A percentile compares a stretch with the other conserved stretches of the same genome.
Evolutionary conservation across 2,797 vertebrate genomes (phyloP).

Genomic region (Geotrypetes seraphini): DNA sequence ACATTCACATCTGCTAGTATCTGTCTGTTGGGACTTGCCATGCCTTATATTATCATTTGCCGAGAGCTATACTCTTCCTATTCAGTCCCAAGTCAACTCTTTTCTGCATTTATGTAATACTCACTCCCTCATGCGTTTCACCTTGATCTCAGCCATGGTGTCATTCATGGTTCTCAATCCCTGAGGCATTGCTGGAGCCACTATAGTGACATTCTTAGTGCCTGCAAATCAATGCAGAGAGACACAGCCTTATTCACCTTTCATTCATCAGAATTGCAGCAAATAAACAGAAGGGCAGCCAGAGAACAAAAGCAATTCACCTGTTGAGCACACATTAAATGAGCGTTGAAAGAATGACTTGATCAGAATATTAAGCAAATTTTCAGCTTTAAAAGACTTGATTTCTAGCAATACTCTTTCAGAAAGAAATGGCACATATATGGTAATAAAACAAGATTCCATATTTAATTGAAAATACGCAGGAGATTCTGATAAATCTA

Average conservation of each 20-base stretch:
- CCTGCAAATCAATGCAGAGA: slow-evolving; percentile 53
- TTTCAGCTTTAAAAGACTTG: slow-evolving; percentile 10
- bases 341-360: slow-evolving; percentile 18
- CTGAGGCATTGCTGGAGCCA: slow-evolving; percentile 13
- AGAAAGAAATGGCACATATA: too few species aligned
- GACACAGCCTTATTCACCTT: slow-evolving; percentile 26
- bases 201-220: slow-evolving; percentile 21
- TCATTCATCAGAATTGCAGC: slow-evolving; percentile 1
- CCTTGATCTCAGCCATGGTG: slow-evolving; percentile 33
- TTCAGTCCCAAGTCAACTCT: too few species aligned
- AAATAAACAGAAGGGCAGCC: slow-evolving; percentile 24
- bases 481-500: too few species aligned
- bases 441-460: too few species aligned
- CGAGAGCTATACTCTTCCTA: too few species aligned
- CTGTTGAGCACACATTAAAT: slow-evolving; percentile 19
- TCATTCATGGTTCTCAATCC: slow-evolving; percentile 35
- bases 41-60: too few species aligned
- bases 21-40: too few species aligned
- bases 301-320: slow-evolving; percentile 15
- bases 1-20: too few species aligned
- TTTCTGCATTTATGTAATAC: too few species aligned
- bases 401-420: slow-evolving; percentile 3
- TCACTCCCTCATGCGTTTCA: slow-evolving; percentile 58
- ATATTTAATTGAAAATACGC: too few species aligned
- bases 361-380: slow-evolving; percentile 15